Evolutionary conservation across 2,888 invertebrate species (phyloP).

Genomic region (Rhagophthalmus giganteus): DNA sequence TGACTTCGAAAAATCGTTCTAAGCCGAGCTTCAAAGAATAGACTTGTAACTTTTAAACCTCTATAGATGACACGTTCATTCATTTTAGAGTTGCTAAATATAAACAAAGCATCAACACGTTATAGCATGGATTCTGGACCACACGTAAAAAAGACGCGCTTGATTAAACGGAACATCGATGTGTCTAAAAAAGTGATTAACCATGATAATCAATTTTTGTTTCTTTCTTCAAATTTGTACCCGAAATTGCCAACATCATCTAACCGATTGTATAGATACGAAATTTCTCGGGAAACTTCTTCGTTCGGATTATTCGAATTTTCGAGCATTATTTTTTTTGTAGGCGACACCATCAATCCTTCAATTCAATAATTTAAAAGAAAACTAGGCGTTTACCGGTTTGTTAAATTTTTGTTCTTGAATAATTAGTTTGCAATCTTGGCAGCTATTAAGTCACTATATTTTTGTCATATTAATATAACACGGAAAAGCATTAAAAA

Average conservation of each 20-base stretch:
- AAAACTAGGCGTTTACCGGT: constrained; percentile 8
- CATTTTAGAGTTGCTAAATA: constrained; percentile 25
- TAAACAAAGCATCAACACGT: constrained; percentile 8
- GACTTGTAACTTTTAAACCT: constrained; percentile 4
- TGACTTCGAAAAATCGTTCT: too few relatives aligned
- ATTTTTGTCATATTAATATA: constrained; percentile 20
- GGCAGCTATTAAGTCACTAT: constrained; percentile 19
- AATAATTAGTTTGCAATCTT: constrained; percentile 19
- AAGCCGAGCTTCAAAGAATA: too few relatives aligned
- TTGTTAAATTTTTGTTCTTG: constrained; percentile 10
- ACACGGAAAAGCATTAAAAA: constrained; percentile 18
- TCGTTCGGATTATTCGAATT: too few relatives aligned
- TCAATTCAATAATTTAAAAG: constrained; percentile 6
- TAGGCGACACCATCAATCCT: too few relatives aligned
- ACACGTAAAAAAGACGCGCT: constrained; percentile 8
- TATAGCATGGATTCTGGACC: constrained; percentile 10
- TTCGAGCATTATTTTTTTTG: too few relatives aligned
- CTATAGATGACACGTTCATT: constrained; percentile 29
- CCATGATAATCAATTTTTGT: too few relatives aligned
- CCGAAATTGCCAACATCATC: too few relatives aligned
- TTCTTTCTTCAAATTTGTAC: too few relatives aligned
- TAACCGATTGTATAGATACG: too few relatives aligned
- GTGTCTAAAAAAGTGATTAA: too few relatives aligned
- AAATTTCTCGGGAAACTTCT: too few relatives aligned
- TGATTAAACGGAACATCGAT: constrained; percentile 6